Evolutionary conservation across 2,888 invertebrate species (phyloP).

Genomic region (Epinotia ramella): DNA sequence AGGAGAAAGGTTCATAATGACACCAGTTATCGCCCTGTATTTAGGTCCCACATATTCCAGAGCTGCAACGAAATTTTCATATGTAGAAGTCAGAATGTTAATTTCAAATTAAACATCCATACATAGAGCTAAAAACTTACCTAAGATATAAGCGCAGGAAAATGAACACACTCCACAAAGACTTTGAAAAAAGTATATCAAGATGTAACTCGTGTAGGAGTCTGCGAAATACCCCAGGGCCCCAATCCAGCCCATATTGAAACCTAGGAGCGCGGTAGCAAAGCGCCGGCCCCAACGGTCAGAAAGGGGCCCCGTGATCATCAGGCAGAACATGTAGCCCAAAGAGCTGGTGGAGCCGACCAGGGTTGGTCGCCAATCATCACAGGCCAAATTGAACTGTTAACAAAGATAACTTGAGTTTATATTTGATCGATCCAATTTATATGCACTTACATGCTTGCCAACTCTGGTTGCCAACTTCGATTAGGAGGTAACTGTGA

Average conservation of each 20-base stretch:
- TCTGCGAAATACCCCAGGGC: conserved; percentile 7
- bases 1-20: conserved; percentile 4
- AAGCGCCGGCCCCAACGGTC: conserved; percentile 69
- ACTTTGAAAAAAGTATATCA: background rate
- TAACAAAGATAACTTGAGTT: background rate
- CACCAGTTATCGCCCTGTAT: conserved; percentile 27
- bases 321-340: conserved; percentile 86
- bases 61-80: conserved; percentile 27
- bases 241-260: conserved; percentile 28
- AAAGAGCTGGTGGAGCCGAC: conserved; percentile 87
- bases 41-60: conserved; percentile 37
- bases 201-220: conserved; percentile 16
- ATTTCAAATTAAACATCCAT: too few species aligned
- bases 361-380: conserved; percentile 86
- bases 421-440: too few species aligned
- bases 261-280: conserved; percentile 13
- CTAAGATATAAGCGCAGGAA: conserved; percentile 25
- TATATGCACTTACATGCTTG: too few species aligned
- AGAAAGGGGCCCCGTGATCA: conserved; percentile 85
- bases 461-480: too few species aligned
- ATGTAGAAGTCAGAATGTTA: too few species aligned
- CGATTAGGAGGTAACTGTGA: too few species aligned
- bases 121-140: background rate
- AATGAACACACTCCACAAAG: conserved; percentile 6
- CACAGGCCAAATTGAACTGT: conserved; percentile 51